Evolutionary conservation across 2,797 vertebrate genomes (phyloP), one percentile per base, ranked within the genome.

Genomic region (Bovichtus diacanthus): DNA sequence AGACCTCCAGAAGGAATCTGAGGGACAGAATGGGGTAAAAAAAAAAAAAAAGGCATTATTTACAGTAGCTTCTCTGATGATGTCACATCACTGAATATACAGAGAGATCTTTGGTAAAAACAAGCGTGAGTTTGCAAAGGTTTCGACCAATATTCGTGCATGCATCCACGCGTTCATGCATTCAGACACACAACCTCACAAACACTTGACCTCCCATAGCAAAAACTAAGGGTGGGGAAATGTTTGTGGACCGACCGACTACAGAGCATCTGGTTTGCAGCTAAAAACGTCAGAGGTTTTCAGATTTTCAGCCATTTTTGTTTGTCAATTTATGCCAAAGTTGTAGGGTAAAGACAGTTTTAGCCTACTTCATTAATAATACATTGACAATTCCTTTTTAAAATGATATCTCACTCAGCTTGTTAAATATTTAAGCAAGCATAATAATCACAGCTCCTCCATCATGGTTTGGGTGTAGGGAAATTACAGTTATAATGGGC

Each of bases 1-100:
- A 97, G 94, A 63, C 97, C 98, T 54, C 97, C 96, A 1, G 96
- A 99, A 18, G 98, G 98, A 90, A 99, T 99, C 98, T 99, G 89
- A 60, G 73, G 2, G 78, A 63, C 58, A 78, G 36, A 54, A 2
- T 0, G 16, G 23, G 36, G 41, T 11, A 36, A 25, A 39, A 54
- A n/a, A n/a, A n/a, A n/a, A n/a, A n/a, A n/a, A n/a, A n/a, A n/a
- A 39, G 12, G 8, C 18, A 41, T 51, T 60, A 63, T 60, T 58
- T 63, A 71, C 54, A 63, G 9, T 2, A 34, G 15, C n/a, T 81
- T 10, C 18, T 39, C 9, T 15, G 34, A 60, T n/a, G 5, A 65
- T 8, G 47, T 21, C 10, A 25, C 43, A 34, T 41, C 46, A n/a
- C 2, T 38, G 9, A 56, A 55, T 21, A 39, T 5, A 41, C 51